Evolutionary conservation across 2,888 invertebrate species (phyloP), one percentile per base, ranked within the genome.

Genomic region (Ecdyonurus torrentis): DNA sequence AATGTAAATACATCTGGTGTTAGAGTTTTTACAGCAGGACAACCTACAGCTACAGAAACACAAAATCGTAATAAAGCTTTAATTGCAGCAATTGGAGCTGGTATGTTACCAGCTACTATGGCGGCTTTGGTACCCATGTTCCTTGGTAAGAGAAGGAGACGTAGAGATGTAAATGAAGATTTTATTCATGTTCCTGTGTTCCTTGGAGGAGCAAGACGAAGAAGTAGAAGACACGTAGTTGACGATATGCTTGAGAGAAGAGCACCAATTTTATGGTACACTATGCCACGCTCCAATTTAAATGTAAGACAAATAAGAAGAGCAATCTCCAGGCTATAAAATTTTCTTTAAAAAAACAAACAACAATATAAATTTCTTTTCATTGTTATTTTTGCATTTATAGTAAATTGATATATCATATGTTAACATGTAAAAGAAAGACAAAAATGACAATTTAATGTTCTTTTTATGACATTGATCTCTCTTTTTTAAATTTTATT

Each of bases 131-230:
- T 88, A 52, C 89, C 89, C 0, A 83, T 88, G 81, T 84, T 87
- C 72, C 76, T 88, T 64, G 85, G 84, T n/a, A 74, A 79, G 58
- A 76, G 74, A 67, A 75, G 74, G 62, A 64, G 71, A 61, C 68
- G 68, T 2, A 59, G 59, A 55, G 55, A 55, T 22, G 19, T 50
- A 18, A 50, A 7, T 50, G 50, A 18, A 10, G 50, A 50, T n/a
- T n/a, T n/a, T n/a, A n/a, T n/a, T n/a, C n/a, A n/a, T n/a, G 83
- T 88, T 50, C 89, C 89, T 0, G 83, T 88, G 81, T 84, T 87
- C 72, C 76, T 88, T 64, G 85, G n/a, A n/a, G n/a, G n/a, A n/a
- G 84, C n/a, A 74, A 79, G 58, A n/a, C n/a, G n/a, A n/a, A 76
- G 74, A 67, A 75, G 74, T 61, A 64, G 71, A 61, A 68, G 68